Evolutionary conservation across 2,113 vertebrate genomes (phyloP).

Genomic region (Donacobius atricapilla): DNA sequence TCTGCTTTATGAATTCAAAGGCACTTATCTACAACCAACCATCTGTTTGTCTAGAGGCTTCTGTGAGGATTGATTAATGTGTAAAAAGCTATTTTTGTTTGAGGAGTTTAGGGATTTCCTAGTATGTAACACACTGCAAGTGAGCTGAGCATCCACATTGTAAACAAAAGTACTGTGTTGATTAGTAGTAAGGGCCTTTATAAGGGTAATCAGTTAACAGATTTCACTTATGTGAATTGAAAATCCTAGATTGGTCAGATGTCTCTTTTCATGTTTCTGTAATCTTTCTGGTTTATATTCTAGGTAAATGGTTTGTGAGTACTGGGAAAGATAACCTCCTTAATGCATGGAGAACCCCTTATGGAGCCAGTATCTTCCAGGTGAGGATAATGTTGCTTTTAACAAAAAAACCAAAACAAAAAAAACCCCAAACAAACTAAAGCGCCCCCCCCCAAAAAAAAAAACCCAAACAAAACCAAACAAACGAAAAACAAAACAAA

Average conservation of each 20-base stretch:
- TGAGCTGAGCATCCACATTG: neutral
- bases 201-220: neutral
- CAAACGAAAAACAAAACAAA: neutral
- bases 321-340: conserved; percentile 97
- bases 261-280: neutral
- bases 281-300: neutral
- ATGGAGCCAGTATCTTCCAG: conserved; percentile 99
- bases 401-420: neutral
- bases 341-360: conserved; percentile 98
- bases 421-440: too few species aligned
- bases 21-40: neutral
- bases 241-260: neutral
- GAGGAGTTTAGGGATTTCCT: neutral
- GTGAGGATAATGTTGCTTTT: conserved; percentile 65
- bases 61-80: neutral
- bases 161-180: neutral
- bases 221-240: neutral
- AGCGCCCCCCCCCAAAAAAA: too few species aligned
- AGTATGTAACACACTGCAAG: neutral
- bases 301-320: conserved; percentile 86
- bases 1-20: neutral
- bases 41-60: neutral
- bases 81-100: neutral
- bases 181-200: neutral
- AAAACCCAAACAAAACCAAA: too few species aligned